These are phyloP conservation scores for Drosophila anomalata DNA, from an alignment of 2,888 invertebrate species.

Conservation along the genomic window DNA sequence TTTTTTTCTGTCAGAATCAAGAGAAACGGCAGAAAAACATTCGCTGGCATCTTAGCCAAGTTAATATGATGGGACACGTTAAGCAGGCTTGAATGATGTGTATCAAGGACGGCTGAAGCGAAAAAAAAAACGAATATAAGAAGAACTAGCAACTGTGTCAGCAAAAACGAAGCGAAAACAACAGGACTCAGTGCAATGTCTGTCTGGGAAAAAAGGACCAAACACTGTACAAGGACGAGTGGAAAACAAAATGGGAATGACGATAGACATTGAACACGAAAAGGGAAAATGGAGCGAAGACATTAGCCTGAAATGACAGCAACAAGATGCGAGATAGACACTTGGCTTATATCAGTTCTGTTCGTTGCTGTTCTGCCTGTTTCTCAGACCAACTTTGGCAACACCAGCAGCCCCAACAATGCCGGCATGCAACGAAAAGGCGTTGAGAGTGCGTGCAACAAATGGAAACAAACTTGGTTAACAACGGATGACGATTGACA, in stretches of 20 bases:
- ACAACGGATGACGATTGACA: constrained; percentile 58
- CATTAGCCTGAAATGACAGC: constrained; percentile 77
- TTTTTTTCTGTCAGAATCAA: constrained; percentile 19
- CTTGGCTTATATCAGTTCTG: constrained; percentile 56
- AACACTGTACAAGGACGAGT: constrained; percentile 16
- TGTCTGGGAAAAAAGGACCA: constrained; percentile 21
- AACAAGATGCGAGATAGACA: constrained; percentile 74
- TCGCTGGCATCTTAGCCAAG: constrained; percentile 34
- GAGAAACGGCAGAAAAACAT: constrained; percentile 17
- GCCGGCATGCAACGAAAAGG: constrained; percentile 29
- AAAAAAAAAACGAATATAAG: not conserved
- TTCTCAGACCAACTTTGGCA: not conserved
- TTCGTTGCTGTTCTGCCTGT: constrained; percentile 2
- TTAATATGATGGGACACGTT: constrained; percentile 55
- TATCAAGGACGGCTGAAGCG: constrained; percentile 40
- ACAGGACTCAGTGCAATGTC: constrained; percentile 33
- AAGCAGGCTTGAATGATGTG: constrained; percentile 62
- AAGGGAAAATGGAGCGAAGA: constrained; percentile 76
- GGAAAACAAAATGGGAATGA: constrained; percentile 57
- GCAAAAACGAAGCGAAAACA: constrained; percentile 38
- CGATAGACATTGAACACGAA: constrained; percentile 74
- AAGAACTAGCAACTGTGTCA: constrained; percentile 49
- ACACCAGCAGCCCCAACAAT: constrained; percentile 17
- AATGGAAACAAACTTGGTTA: constrained; percentile 40
- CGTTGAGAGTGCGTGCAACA: constrained; percentile 37